These are phyloP conservation scores for Actias luna DNA, from an alignment of 2,888 invertebrate genomes.

Conservation along the genomic window DNA sequence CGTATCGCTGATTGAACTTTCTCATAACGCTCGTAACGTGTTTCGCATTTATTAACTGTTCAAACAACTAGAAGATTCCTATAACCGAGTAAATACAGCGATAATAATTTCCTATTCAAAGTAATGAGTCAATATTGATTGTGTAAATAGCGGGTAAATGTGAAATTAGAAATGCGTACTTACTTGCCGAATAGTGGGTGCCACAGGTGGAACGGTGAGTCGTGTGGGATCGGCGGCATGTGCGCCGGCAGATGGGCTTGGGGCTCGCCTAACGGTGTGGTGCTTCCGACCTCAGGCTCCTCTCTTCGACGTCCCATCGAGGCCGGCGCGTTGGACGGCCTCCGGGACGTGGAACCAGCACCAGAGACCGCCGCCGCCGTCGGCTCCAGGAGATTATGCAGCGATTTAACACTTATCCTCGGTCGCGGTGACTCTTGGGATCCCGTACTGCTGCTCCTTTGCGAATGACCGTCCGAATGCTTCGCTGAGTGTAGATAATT, in stretches of 20 bases:
- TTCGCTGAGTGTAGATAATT: slow-evolving; percentile 69
- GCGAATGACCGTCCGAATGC: slow-evolving; percentile 52
- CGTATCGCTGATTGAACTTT: slow-evolving; percentile 9
- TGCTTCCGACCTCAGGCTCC: slow-evolving; percentile 84
- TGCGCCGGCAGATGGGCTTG: slow-evolving; percentile 50
- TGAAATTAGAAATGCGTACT: slow-evolving; percentile 52
- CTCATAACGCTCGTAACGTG: slow-evolving; percentile 3
- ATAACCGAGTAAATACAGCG: slow-evolving; percentile 6
- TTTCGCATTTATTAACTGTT: slow-evolving; percentile 2
- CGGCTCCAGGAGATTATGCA: slow-evolving; percentile 83
- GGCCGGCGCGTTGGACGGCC: slow-evolving; percentile 61
- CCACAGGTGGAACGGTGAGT: slow-evolving; percentile 87
- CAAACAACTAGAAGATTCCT: slow-evolving; percentile 5
- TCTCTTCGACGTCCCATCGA: slow-evolving; percentile 74
- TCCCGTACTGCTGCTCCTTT: slow-evolving; percentile 51
- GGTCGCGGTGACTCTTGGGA: slow-evolving; percentile 78
- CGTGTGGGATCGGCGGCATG: slow-evolving; percentile 65
- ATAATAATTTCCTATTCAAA: slow-evolving; percentile 5
- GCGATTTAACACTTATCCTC: slow-evolving; percentile 83
- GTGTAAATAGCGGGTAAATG: not conserved
- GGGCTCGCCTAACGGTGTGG: slow-evolving; percentile 81
- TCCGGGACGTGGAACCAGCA: slow-evolving; percentile 53
- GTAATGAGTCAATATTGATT: not conserved
- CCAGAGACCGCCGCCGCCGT: slow-evolving; percentile 60
- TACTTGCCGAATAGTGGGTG: slow-evolving; percentile 94